Base-by-base conservation (phyloP, 2,888 invertebrate genomes). In the Syritta pipiens region DNA sequence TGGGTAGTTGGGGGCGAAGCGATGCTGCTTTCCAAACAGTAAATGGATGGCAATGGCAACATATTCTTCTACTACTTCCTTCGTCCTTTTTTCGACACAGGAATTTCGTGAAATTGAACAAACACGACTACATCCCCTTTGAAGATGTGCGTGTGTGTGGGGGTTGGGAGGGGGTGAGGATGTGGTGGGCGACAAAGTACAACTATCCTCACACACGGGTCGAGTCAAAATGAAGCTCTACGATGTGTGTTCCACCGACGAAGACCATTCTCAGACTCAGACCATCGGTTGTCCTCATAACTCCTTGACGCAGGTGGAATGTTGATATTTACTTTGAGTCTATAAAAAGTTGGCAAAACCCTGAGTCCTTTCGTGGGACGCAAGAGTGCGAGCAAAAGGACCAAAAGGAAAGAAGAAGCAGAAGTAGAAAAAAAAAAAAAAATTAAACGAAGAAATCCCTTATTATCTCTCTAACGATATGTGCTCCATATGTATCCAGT, bases 401-500 rank as follows among this genome's bases (percentile, higher is more conserved):
- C 28, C 30, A 35, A 62, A 35, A 37, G 17, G 26, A 30, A 19
- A 46, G 48, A 40, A 49, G 51, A 32, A 59, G 40, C 35, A 40
- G 35, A 51, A 42, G 6, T n/a, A 32, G 10, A 26, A 49, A 42
- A 24, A 14, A 30, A 22, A 55, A 53, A 65, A 32, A 74, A 74
- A 79, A 42, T 74, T 74, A 74, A 79, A 79, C 79, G 74, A 74
- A 79, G 79, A 79, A 79, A 74, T 79, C 79, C 79, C 79, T 79
- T 79, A 79, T 79, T 79, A 79, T 79, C 79, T 79, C 68, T 79
- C 79, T 74, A 79, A 79, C 79, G 79, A 79, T 79, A 79, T 79
- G 79, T 79, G 74, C 46, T 68, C 79, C 74, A 79, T 74, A 74
- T 74, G 67, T 68, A 79, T 74, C 60, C 74, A 74, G 12, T 74